These are phyloP conservation scores for Phalera bucephala DNA, from an alignment of 2,888 invertebrate genomes.

Conservation along the genomic window DNA sequence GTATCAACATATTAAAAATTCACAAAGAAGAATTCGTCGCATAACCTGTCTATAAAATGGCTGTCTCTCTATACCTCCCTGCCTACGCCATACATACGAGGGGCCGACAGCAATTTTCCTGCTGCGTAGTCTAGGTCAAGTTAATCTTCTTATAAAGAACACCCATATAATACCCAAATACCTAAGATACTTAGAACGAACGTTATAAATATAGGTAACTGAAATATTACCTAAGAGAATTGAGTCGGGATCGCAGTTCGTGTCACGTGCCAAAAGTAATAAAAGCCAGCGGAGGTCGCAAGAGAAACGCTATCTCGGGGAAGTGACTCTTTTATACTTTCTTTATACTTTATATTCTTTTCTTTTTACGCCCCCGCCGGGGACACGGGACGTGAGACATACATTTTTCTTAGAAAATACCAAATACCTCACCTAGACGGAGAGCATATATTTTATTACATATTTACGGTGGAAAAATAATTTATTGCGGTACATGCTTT, in stretches of 20 bases:
- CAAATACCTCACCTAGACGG: constrained; percentile 24
- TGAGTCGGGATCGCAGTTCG: constrained; percentile 53
- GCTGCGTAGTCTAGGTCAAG: no score
- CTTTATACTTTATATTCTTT: constrained; percentile 64
- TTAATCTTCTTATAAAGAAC: no score
- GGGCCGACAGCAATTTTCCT: no score
- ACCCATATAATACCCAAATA: no score
- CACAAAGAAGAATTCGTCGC: no score
- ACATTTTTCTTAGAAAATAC: constrained; percentile 37
- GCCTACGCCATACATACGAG: no score
- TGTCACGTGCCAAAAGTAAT: constrained; percentile 69
- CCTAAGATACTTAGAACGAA: no score
- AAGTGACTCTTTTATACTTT: constrained; percentile 67
- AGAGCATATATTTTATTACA: constrained; percentile 21
- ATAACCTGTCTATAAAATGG: no score
- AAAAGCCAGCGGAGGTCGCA: constrained; percentile 55
- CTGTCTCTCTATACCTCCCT: no score
- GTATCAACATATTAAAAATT: no score
- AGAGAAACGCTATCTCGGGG: constrained; percentile 60
- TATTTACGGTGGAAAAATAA: constrained; percentile 32
- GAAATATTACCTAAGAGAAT: constrained; percentile 47
- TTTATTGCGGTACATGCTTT: constrained; percentile 18
- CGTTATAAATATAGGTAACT: constrained; percentile 17
- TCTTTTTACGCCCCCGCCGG: constrained; percentile 60
- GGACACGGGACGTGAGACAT: constrained; percentile 55